Conservation (phyloP, 2,797 vertebrate species). For the Clarias fuscus region DNA sequence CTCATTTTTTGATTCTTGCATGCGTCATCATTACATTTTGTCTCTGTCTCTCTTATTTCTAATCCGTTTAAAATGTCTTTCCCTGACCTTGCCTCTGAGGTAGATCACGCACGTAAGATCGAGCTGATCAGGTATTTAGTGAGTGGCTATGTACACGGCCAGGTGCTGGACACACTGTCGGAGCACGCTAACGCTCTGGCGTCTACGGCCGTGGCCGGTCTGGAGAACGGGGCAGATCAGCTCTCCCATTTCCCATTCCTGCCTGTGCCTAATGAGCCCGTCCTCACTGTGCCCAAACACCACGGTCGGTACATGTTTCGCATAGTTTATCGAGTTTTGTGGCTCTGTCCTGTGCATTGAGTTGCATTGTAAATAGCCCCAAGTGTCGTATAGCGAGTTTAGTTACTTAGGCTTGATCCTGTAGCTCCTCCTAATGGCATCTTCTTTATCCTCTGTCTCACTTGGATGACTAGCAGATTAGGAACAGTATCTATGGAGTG, state of each 20-base stretch:
- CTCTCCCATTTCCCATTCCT: conserved; percentile 87
- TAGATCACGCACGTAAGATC: conserved; percentile 92
- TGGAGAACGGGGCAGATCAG: conserved; percentile 86
- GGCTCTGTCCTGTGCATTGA: conserved; percentile 19
- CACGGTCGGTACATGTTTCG: conserved; percentile 86
- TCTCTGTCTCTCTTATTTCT: conserved; percentile 58
- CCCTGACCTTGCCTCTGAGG: conserved; percentile 41
- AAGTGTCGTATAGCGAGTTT: conserved; percentile 2
- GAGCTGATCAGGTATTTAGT: conserved; percentile 89
- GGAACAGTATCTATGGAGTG: conserved; percentile 27
- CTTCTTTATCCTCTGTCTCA: not conserved
- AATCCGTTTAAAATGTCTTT: conserved; percentile 52
- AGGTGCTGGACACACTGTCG: conserved; percentile 86
- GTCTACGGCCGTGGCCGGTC: conserved; percentile 82
- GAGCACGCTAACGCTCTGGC: conserved; percentile 88
- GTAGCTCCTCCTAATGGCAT: not conserved
- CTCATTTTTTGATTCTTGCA: conserved; percentile 17
- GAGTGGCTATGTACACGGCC: conserved; percentile 86
- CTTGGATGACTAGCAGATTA: conserved; percentile 11
- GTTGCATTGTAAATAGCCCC: not conserved
- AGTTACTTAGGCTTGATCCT: conserved; percentile 8
- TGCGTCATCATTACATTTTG: conserved; percentile 51
- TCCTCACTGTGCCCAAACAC: conserved; percentile 81
- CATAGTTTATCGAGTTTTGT: conserved; percentile 18
- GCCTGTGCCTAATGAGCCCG: conserved; percentile 79